Evolutionary conservation across 2,113 vertebrate species (phyloP).

Genomic region (Pollimyrus isidori): DNA sequence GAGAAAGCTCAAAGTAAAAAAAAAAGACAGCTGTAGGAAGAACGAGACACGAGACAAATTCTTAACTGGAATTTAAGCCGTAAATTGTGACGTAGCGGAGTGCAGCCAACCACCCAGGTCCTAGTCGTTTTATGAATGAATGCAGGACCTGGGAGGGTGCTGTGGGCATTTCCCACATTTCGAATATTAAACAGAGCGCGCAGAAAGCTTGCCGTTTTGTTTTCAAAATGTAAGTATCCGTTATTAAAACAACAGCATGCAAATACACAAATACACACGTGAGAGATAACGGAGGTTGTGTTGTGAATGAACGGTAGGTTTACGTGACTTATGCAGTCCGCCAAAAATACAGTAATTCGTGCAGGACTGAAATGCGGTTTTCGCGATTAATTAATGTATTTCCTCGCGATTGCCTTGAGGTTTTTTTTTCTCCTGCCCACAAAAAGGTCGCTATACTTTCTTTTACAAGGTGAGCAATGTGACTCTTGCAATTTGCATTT

Average conservation of each 20-base stretch:
- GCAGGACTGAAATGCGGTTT: not conserved
- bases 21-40: not conserved
- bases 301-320: not conserved
- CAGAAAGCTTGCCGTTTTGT: not conserved
- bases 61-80: slow-evolving; percentile 6
- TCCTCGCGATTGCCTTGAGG: not conserved
- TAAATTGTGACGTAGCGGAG: slow-evolving; percentile 14
- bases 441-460: not conserved
- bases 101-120: not conserved
- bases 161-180: slow-evolving; percentile 15
- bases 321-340: not conserved
- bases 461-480: not conserved
- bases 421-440: not conserved
- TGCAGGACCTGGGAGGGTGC: not conserved
- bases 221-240: not conserved
- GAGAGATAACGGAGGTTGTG: not conserved
- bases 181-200: not conserved
- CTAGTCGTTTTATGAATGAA: slow-evolving; percentile 20
- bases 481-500: not conserved
- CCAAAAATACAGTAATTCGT: not conserved
- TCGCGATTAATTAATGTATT: not conserved
- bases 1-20: not conserved
- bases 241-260: not conserved
- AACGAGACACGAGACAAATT: slow-evolving; percentile 10
- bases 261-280: not conserved